Evolutionary conservation across 2,888 invertebrate species (phyloP), one percentile per base, ranked within the genome.

Genomic region (Drosophila pegasa): DNA sequence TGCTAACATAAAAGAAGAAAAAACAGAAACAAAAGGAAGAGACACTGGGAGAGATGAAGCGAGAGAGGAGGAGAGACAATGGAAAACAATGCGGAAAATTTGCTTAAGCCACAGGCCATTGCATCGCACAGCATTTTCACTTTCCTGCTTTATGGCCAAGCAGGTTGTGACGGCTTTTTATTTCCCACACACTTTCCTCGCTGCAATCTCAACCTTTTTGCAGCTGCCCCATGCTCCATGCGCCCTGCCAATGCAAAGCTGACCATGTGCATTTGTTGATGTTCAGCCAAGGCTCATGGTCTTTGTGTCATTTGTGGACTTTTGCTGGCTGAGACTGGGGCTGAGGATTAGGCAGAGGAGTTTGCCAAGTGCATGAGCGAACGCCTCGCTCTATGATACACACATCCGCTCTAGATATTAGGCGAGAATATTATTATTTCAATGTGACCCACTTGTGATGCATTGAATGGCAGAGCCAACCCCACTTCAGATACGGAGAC

Each of bases 321-420:
- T 45, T 45, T 55, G 54, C 47, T 48, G 27, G 25, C 6, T 35
- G 41, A 35, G 27, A 18, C 6, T 35, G 41, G 29, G 48, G 18
- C 27, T 51, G 51, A 31, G 74, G 16, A 54, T 50, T 45, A 61
- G 51, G 22, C 45, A 27, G 22, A 25, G 10, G n/a, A 57, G 78
- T 64, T 77, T 59, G 59, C 59, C 64, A 78, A 74, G 76, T 73
- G 56, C 64, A 55, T 48, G 51, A 72, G 52, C 60, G 75, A 61
- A 56, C 52, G 74, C 43, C 58, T 43, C 51, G 50, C 20, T 56
- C 66, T 70, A 52, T 78, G 81, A 87, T 78, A 81, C 80, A 84
- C 66, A 75, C 79, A 75, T 87, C 83, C 87, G 82, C 62, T 70
- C 71, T 66, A 87, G 79, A 87, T 85, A 73, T 71, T 74, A 71